Evolutionary conservation across 2,113 vertebrate genomes (phyloP), one percentile per base, ranked within the genome.

Genomic region (Nannobrachium achirus): DNA sequence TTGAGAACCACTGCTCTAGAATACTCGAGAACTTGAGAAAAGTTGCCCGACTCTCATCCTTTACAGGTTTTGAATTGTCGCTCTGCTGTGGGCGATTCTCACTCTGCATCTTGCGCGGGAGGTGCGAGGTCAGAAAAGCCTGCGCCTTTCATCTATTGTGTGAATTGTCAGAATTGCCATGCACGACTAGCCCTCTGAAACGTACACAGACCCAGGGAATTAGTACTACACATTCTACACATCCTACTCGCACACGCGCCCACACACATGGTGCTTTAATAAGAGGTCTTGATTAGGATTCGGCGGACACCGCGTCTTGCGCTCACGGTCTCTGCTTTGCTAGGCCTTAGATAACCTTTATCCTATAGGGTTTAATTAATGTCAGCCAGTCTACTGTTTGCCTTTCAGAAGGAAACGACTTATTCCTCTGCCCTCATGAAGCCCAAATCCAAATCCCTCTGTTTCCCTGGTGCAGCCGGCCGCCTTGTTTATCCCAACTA

Each of bases 311-410:
- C 81, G 75, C 85, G 75, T 76, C 76, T 76, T 63, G 51, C 82
- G 83, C 86, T 72, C 90, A 83, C 63, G 44, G 78, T 69, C 73
- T 89, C 83, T 76, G 87, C 81, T 88, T 91, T 81, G 79, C 84
- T 75, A 80, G 90, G 90, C 91, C 90, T 92, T 84, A 89, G 90
- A 92, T 93, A 93, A 93, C 91, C 92, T 92, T 89, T 92, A 92
- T 90, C 88, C 92, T 93, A 92, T 87, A 86, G 90, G 91, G 92
- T 91, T 92, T 93, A 93, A 93, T 92, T 93, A 93, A 91, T 88
- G 89, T 89, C 78, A 89, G 89, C 78, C 81, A 82, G 87, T 86
- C 84, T 77, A 73, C 89, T 88, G 85, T 73, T 78, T 92, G 89
- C 85, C 90, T 89, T 91, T 89, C 90, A 89, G 81, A 87, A 91